These are phyloP conservation scores for Philaenus spumarius DNA, from an alignment of 1,140 invertebrate genomes.

Conservation along the genomic window DNA sequence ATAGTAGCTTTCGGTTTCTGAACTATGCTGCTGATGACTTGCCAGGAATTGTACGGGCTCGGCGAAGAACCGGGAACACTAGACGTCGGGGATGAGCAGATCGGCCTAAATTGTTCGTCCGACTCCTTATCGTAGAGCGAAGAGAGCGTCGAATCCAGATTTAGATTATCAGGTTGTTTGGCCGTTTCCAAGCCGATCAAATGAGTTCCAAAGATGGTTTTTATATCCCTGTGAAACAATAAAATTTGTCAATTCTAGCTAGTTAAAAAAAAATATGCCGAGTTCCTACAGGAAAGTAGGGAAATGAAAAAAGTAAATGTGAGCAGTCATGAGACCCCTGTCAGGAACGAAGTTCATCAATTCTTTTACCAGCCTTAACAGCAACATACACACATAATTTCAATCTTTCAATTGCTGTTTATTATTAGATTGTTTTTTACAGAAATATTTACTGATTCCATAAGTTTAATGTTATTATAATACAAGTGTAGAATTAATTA, in stretches of 20 bases:
- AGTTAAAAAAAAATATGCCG: background rate
- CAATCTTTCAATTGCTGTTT: too few relatives aligned
- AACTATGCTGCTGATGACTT: constrained; percentile 3
- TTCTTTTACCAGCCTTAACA: too few relatives aligned
- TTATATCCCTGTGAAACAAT: background rate
- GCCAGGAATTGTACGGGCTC: constrained; percentile 10
- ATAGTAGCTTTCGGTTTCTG: background rate
- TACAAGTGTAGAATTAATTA: too few relatives aligned
- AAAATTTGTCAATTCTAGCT: background rate
- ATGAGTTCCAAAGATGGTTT: background rate
- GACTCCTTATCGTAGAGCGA: background rate
- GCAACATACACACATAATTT: too few relatives aligned
- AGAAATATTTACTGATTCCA: too few relatives aligned
- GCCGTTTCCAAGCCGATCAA: background rate
- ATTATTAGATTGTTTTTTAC: too few relatives aligned
- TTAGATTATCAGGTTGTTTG: background rate
- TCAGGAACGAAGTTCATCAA: too few relatives aligned
- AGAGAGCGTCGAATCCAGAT: background rate
- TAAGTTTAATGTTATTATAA: too few relatives aligned
- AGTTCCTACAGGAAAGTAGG: background rate
- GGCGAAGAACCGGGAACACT: constrained; percentile 5
- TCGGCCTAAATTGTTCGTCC: background rate
- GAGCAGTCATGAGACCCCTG: too few relatives aligned
- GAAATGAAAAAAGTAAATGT: too few relatives aligned
- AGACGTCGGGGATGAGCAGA: constrained; percentile 8